Percentiles rank a stretch among this genome's conserved stretches.
Evolutionary conservation across 2,888 invertebrate species (phyloP).

Genomic region (Zonitis immaculata): DNA sequence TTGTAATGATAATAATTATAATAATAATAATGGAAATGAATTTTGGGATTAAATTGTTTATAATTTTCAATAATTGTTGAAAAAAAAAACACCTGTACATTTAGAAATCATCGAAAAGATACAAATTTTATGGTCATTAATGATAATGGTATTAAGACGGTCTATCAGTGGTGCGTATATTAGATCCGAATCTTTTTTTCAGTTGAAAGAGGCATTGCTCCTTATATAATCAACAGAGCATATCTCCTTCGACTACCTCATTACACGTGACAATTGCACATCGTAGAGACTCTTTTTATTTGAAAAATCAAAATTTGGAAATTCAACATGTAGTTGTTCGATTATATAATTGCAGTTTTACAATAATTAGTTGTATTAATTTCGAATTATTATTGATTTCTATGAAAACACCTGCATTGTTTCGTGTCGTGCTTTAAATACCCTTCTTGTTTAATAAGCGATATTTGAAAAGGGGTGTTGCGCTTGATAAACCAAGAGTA

Average conservation of each 20-base stretch:
- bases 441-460: constrained; percentile 10
- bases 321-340: too few relatives aligned
- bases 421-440: constrained; percentile 3
- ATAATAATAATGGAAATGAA: background rate
- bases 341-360: too few relatives aligned
- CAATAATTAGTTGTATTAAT: too few relatives aligned
- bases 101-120: background rate
- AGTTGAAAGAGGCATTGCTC: constrained; percentile 38
- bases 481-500: constrained; percentile 30
- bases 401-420: constrained; percentile 1
- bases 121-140: too few relatives aligned
- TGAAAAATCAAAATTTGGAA: too few relatives aligned
- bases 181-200: constrained; percentile 36
- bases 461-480: constrained; percentile 22
- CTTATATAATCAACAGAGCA: constrained; percentile 42
- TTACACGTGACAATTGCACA: constrained; percentile 44
- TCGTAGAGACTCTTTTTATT: background rate
- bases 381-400: background rate
- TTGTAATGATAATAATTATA: too few relatives aligned
- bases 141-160: constrained; percentile 21
- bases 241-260: constrained; percentile 45
- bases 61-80: background rate
- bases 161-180: constrained; percentile 35
- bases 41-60: constrained; percentile 2
- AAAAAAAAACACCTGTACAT: background rate